Base-by-base conservation (phyloP, 2,888 invertebrate genomes). In the Ennomos erosarius region DNA sequence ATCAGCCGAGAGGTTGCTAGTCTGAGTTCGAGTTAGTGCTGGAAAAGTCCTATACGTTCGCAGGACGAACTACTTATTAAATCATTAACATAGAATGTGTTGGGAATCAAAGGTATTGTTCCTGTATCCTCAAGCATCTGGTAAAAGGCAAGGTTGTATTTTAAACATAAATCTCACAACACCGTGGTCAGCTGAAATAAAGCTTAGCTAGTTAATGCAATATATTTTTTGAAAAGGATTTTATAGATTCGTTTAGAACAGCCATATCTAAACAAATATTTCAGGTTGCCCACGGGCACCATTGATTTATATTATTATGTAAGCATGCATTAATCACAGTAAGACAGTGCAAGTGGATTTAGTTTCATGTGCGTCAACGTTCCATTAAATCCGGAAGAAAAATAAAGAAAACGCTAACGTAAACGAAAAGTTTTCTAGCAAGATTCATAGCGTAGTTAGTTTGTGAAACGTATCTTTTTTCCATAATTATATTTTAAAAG, bases 301-400 rank as follows among this genome's bases (percentile, higher is more conserved):
- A 42, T 42, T 51, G 52, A 48, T 58, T 53, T 53, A 58, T 48
- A 6, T 6, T 26, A 26, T 26, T 26, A 12, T 10, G 48, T 53
- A 58, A 58, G 44, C 53, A 52, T 12, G 8, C 26, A 48, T 52
- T 53, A 75, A 71, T 68, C 72, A 74, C 70, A 69, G 70, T 74
- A 70, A 73, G 67, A 66, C 73, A 73, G 67, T 69, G 64, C 70
- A 74, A 73, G 72, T 72, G 68, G 70, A 72, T 76, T 72, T 64
- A 39, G 64, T 67, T 75, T 74, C 68, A 69, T 71, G 74, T 79
- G 79, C 81, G 80, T 82, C 82, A 83, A 79, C 75, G 75, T 75
- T 74, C 74, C 71, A 78, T 80, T 79, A 79, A 74, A 81, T 68
- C 57, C 64, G 69, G 64, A 74, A 75, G 69, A 74, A 75, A 75